Evolutionary conservation across 2,888 invertebrate species (phyloP), one percentile per base, ranked within the genome.

Genomic region (Noctua janthe): DNA sequence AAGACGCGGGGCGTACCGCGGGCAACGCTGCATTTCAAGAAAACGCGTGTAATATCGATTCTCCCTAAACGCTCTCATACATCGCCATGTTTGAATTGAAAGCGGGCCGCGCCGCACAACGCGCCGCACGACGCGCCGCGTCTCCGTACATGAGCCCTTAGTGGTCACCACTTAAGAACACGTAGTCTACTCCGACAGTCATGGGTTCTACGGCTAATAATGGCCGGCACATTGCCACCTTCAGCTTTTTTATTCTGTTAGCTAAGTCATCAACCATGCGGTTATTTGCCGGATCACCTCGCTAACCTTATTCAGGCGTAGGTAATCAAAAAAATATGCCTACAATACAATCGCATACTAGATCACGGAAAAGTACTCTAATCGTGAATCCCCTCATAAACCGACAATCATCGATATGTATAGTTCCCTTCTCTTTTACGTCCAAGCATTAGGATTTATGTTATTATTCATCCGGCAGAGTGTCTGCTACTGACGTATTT

Each of bases 401-500:
- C 15, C n/a, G 17, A 70, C 62, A 76, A 54, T 54, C 71, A 66
- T 66, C 23, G 51, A 80, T 64, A 35, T n/a, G 6, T 20, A 59
- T 59, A 62, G 49, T 66, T 71, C 11, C n/a, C 62, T 66, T 75
- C 20, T 59, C 74, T 67, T 59, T 73, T 64, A 74, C 20, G 20
- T 71, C 70, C 47, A 39, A n/a, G 43, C 69, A 62, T 73, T 66
- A 66, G 7, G 47, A 69, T 70, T 62, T 70, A 74, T 35, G 67
- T 20, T 71, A 62, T 62, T 51, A 39, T 35, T 35, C 51, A 71
- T 39, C 62, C 49, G 20, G n/a, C 3, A 35, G 47, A 10, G 49
- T 76, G 59, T 2, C 74, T 85, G 85, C 17, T 69, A 1, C 29
- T 71, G 85, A 85, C 85, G 56, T 87, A 85, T 84, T 87, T 71